phyloP scores from a whole-genome alignment of 1,140 invertebrate genomes.

The Tenebrio molitor region DNA sequence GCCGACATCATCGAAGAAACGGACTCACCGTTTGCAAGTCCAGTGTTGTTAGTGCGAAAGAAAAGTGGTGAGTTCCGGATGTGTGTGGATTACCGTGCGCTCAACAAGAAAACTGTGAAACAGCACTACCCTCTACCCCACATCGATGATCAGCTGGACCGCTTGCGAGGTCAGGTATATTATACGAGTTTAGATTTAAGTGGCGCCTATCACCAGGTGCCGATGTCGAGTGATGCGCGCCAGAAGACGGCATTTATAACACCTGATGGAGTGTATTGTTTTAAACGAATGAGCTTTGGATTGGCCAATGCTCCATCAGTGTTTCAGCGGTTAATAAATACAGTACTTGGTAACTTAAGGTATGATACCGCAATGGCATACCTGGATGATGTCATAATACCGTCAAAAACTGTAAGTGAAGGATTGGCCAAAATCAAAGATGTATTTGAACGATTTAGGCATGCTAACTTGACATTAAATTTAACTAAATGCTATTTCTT shows the following conservation, averaged over 20 bases:
- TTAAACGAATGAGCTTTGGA: slow-evolving; percentile 55
- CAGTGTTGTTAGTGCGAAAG: no score
- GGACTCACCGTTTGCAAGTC: slow-evolving; percentile 62
- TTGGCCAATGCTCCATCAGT: slow-evolving; percentile 53
- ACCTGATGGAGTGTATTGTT: slow-evolving; percentile 55
- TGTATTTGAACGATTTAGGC: slow-evolving; percentile 56
- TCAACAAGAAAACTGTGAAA: slow-evolving; percentile 58
- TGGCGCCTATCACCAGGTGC: slow-evolving; percentile 57
- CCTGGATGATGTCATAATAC: slow-evolving; percentile 60
- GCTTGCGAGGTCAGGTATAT: slow-evolving; percentile 45
- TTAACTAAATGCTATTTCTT: slow-evolving; percentile 55
- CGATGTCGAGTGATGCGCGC: slow-evolving; percentile 60
- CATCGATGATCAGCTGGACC: slow-evolving; percentile 63
- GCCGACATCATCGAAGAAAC: neutral
- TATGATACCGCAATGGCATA: slow-evolving; percentile 56
- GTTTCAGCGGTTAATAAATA: slow-evolving; percentile 51
- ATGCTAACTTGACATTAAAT: slow-evolving; percentile 57
- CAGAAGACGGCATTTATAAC: slow-evolving; percentile 59
- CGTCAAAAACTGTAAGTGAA: no score
- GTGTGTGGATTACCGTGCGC: slow-evolving; percentile 52
- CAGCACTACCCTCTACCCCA: slow-evolving; percentile 57
- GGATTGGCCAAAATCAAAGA: slow-evolving; percentile 58
- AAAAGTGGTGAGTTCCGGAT: no score
- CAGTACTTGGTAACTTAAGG: slow-evolving; percentile 51
- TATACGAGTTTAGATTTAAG: slow-evolving; percentile 57